Conservation (phyloP, 2,888 invertebrate species). For the Nebria brevicollis region DNA sequence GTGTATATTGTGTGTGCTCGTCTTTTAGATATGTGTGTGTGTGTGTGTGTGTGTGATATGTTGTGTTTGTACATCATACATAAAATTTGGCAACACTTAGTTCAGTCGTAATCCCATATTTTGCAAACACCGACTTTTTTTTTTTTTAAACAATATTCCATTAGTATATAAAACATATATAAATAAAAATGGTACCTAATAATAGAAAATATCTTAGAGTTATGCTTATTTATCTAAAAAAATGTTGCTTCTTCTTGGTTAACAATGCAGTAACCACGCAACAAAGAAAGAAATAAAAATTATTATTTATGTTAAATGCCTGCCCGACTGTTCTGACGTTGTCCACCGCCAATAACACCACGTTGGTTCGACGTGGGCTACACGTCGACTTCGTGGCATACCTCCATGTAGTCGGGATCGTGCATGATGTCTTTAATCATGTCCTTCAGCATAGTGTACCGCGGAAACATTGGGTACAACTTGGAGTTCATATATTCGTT, state of each 20-base stretch:
- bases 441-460: slow-evolving; percentile 95
- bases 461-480: slow-evolving; percentile 91
- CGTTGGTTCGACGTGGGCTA: slow-evolving; percentile 66
- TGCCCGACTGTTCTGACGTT: neutral
- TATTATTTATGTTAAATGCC: neutral
- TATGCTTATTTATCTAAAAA: too few relatives aligned
- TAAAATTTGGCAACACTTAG: slow-evolving; percentile 40
- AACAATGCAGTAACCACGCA: too few relatives aligned
- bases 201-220: too few relatives aligned
- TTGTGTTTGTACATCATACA: slow-evolving; percentile 15
- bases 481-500: slow-evolving; percentile 89
- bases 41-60: slow-evolving; percentile 28
- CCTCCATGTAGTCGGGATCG: slow-evolving; percentile 97
- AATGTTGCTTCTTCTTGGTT: too few relatives aligned
- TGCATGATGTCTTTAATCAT: slow-evolving; percentile 97
- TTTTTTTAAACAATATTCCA: too few relatives aligned
- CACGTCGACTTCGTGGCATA: slow-evolving; percentile 89
- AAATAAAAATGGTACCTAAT: too few relatives aligned
- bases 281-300: neutral
- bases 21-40: slow-evolving; percentile 9
- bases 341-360: slow-evolving; percentile 8
- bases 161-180: too few relatives aligned
- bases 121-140: neutral
- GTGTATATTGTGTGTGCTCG: neutral
- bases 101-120: slow-evolving; percentile 30